Percentiles rank a stretch among this genome's conserved stretches.
These are phyloP conservation scores for Cynoglossus semilaevis DNA, from an alignment of 2,113 vertebrate genomes.

Conservation along the genomic window DNA sequence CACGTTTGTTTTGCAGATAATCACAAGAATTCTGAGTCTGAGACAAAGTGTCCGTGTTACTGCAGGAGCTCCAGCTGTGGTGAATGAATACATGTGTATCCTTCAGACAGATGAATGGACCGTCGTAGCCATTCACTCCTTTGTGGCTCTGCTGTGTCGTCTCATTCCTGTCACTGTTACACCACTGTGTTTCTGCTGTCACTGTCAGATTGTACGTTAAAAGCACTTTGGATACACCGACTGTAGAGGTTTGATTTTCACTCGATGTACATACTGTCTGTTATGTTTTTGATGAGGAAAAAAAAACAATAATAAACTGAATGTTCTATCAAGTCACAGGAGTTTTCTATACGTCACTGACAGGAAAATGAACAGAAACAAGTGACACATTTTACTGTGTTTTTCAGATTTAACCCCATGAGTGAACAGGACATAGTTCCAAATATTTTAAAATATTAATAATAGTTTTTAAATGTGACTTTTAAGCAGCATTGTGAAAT, in stretches of 20 bases:
- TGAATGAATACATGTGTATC: too few species aligned
- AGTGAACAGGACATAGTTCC: too few species aligned
- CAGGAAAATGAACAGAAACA: too few species aligned
- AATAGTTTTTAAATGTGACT: too few species aligned
- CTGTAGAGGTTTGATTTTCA: conserved; percentile 67
- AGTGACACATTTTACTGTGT: too few species aligned
- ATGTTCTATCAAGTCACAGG: conserved; percentile 48
- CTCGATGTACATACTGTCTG: conserved; percentile 66
- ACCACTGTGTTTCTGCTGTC: conserved; percentile 39
- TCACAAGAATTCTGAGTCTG: conserved; percentile 20
- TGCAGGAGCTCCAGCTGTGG: conserved; percentile 1
- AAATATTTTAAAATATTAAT: too few species aligned
- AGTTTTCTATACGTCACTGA: neutral
- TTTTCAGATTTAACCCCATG: too few species aligned
- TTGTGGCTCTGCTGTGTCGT: conserved; percentile 22
- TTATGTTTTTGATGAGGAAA: conserved; percentile 63
- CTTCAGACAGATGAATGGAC: too few species aligned
- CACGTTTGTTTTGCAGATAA: conserved; percentile 33
- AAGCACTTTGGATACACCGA: conserved; percentile 68
- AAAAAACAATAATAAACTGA: conserved; percentile 66
- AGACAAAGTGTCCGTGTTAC: conserved; percentile 9
- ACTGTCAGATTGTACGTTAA: conserved; percentile 39
- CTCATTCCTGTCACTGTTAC: conserved; percentile 11
- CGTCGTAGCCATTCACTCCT: conserved; percentile 15
- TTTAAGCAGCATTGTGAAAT: too few species aligned